Evolutionary conservation across 2,888 invertebrate species (phyloP).

Genomic region (Agonum fuliginosum): DNA sequence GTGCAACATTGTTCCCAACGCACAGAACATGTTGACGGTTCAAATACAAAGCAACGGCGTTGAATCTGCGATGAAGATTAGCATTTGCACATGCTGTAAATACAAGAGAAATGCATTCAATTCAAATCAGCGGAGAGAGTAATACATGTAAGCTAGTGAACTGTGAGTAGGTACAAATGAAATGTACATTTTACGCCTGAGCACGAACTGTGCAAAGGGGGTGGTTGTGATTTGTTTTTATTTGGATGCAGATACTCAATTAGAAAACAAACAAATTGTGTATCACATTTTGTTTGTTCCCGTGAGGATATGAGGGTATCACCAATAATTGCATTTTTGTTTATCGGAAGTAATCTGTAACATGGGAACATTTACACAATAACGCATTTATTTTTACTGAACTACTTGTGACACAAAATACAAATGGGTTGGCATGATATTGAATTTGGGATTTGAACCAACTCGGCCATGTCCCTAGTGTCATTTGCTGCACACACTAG

Average conservation of each 20-base stretch:
- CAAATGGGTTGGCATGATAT: too few relatives aligned
- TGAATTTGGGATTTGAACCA: too few relatives aligned
- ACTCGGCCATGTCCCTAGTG: too few relatives aligned
- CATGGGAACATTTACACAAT: background rate
- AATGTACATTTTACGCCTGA: constrained; percentile 20
- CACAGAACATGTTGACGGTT: constrained; percentile 23
- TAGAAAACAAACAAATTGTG: constrained; percentile 28
- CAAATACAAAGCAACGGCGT: constrained; percentile 1
- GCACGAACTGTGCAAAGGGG: background rate
- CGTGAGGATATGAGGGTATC: background rate
- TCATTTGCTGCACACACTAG: too few relatives aligned
- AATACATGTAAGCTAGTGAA: background rate
- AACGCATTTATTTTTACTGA: background rate
- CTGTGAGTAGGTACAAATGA: constrained; percentile 16
- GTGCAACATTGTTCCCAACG: constrained; percentile 20
- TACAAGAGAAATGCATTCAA: constrained; percentile 3
- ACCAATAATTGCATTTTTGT: constrained; percentile 27
- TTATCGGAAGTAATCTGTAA: background rate
- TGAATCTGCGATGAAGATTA: constrained; percentile 19
- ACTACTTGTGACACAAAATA: too few relatives aligned
- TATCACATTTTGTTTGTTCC: constrained; percentile 12
- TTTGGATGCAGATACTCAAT: constrained; percentile 4
- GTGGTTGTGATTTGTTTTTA: background rate
- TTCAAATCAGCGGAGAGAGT: background rate
- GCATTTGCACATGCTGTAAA: constrained; percentile 17